Conservation (phyloP, 2,797 vertebrate genomes). For the Chelonia mydas region DNA sequence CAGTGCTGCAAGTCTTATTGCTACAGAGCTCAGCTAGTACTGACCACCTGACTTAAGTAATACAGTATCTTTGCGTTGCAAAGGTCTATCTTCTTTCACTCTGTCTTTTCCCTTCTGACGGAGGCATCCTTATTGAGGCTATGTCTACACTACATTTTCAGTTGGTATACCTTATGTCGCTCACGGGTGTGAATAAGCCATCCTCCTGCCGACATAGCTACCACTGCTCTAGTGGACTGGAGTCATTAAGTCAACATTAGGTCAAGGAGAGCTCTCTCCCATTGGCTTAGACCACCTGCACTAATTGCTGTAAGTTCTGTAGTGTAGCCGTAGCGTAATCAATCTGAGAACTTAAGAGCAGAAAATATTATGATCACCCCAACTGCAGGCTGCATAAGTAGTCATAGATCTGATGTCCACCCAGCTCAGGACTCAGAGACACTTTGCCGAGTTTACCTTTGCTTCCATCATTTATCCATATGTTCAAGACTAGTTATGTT, state of each 20-base stretch:
- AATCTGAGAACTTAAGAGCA: neutral
- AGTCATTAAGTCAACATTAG: no score
- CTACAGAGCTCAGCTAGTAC: neutral
- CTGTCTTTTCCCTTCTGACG: neutral
- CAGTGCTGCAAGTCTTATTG: fast-evolving
- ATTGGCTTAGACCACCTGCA: no score
- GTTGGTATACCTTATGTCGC: no score
- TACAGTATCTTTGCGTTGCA: fast-evolving
- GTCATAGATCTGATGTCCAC: neutral
- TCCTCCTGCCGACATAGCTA: no score
- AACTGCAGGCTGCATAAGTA: neutral
- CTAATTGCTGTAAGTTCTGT: no score
- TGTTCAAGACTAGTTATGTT: neutral
- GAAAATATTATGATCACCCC: neutral
- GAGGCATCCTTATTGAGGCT: neutral
- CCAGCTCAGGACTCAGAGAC: neutral
- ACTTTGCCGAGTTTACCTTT: neutral
- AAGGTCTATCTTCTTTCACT: fast-evolving
- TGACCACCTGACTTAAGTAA: fast-evolving
- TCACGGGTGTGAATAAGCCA: no score
- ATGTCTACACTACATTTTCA: no score
- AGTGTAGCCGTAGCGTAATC: neutral
- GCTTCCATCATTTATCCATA: neutral
- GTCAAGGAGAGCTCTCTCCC: no score
- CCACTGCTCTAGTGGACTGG: no score